Percentiles rank a stretch among this genome's conserved stretches.
phyloP scores from a whole-genome alignment of 2,888 invertebrate genomes.

The Poecilobothrus nobilitatus region DNA sequence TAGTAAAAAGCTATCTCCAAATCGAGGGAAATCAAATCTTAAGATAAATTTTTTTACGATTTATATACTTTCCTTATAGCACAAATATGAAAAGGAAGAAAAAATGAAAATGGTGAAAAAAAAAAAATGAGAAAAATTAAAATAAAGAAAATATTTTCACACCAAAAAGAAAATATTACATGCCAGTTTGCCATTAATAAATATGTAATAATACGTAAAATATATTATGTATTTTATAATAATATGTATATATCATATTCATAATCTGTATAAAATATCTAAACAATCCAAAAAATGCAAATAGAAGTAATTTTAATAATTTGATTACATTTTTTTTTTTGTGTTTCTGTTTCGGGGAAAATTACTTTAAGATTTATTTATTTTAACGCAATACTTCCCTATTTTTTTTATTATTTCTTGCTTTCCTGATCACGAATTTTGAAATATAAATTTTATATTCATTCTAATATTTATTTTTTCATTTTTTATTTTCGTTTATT shows the following conservation, averaged over 20 bases:
- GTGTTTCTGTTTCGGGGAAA: background rate
- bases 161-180: background rate
- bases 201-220: background rate
- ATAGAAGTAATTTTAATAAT: background rate
- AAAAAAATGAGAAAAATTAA: background rate
- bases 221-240: background rate
- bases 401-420: background rate
- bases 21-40: too few species aligned
- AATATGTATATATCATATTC: background rate
- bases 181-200: background rate
- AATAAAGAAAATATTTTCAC: background rate
- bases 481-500: background rate
- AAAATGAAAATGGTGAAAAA: background rate
- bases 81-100: background rate
- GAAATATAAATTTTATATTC: background rate
- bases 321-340: background rate
- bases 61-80: background rate
- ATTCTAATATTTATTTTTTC: background rate
- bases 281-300: background rate
- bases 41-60: too few species aligned
- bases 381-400: background rate
- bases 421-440: background rate
- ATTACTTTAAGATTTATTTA: constrained; percentile 1
- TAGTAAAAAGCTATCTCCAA: too few species aligned
- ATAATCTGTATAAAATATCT: background rate